phyloP scores from a whole-genome alignment of 2,113 vertebrate genomes.

The Calonectris borealis region DNA sequence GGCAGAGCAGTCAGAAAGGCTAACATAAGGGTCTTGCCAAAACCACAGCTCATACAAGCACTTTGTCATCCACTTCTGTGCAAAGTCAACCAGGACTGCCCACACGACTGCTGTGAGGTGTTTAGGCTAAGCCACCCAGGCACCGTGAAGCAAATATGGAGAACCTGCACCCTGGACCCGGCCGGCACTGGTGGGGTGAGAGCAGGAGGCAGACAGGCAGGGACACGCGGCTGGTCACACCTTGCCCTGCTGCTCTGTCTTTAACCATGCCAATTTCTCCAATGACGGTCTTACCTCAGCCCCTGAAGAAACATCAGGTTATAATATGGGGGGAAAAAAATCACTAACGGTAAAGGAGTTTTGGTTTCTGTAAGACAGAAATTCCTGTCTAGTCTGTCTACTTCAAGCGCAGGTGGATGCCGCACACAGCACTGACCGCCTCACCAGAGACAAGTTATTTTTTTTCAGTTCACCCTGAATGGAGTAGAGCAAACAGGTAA shows the following conservation, averaged over 20 bases:
- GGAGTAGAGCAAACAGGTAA: neutral
- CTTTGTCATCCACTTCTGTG: neutral
- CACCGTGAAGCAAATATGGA: neutral
- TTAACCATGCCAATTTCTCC: neutral
- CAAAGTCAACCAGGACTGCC: neutral
- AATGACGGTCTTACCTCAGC: neutral
- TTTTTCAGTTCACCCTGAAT: neutral
- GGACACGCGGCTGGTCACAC: fast-evolving
- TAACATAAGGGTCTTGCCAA: neutral
- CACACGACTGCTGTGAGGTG: neutral
- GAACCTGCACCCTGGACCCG: fast-evolving
- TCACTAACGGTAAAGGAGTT: fast-evolving
- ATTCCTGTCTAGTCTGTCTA: neutral
- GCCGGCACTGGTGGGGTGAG: fast-evolving
- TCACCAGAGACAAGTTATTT: neutral
- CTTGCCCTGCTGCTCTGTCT: neutral
- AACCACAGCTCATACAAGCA: neutral
- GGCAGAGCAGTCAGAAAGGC: neutral
- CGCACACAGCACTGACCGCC: fast-evolving
- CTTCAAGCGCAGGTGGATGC: neutral
- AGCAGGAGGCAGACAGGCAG: neutral
- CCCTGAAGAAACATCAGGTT: neutral
- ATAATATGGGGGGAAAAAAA: fast-evolving
- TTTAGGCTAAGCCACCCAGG: neutral
- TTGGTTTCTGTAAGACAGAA: neutral